phyloP scores from a whole-genome alignment of 53 echinoderm and acorn worm genomes.

The Echinometra lucunter region DNA sequence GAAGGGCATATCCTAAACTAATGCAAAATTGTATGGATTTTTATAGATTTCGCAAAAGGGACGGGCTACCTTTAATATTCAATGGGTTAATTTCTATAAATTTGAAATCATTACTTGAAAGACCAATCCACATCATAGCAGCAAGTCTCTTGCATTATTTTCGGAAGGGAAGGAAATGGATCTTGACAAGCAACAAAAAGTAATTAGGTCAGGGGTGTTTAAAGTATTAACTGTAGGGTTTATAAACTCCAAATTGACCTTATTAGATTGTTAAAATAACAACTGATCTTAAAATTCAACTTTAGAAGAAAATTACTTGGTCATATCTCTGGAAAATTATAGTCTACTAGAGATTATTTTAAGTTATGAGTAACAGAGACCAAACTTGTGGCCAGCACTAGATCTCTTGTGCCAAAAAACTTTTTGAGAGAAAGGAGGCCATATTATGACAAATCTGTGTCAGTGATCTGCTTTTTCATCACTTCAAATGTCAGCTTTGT shows the following conservation, averaged over 20 bases:
- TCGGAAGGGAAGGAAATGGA: neutral
- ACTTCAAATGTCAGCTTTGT: constrained; percentile 12
- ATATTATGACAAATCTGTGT: constrained; percentile 20
- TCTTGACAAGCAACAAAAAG: neutral
- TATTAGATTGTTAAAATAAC: neutral
- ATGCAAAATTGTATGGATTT: no score
- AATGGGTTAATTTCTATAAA: no score
- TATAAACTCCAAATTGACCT: neutral
- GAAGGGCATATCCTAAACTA: no score
- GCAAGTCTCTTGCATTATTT: neutral
- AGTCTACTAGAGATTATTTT: neutral
- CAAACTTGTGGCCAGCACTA: neutral
- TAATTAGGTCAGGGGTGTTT: neutral
- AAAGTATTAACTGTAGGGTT: neutral
- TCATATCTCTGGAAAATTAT: neutral
- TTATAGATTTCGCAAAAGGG: no score
- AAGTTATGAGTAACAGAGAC: neutral
- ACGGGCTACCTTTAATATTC: no score
- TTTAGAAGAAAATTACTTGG: neutral
- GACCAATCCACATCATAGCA: neutral
- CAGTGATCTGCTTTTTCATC: neutral
- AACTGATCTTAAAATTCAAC: neutral
- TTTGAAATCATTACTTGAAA: neutral
- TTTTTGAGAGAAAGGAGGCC: neutral
- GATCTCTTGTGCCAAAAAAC: neutral